These are phyloP conservation scores for Fopius arisanus DNA, from an alignment of 1,140 invertebrate species.

Conservation along the genomic window DNA sequence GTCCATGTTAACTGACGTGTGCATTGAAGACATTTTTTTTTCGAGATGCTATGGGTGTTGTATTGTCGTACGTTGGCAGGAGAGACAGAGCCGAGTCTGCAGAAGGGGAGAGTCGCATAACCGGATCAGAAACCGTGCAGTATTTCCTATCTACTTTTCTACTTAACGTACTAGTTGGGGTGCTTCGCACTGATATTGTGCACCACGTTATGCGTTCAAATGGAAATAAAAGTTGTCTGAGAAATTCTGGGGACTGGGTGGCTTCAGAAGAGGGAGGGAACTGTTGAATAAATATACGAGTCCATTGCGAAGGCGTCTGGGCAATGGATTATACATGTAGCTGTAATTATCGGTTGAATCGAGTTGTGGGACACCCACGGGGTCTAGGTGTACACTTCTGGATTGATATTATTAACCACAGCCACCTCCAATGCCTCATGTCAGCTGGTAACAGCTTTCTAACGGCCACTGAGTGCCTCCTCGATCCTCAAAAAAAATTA, in stretches of 20 bases:
- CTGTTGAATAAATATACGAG: background rate
- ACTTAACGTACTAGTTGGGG: constrained; percentile 57
- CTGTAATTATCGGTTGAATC: constrained; percentile 11
- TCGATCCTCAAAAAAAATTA: background rate
- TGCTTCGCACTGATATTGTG: constrained; percentile 46
- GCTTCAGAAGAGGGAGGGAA: background rate
- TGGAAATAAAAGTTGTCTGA: background rate
- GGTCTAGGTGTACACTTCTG: background rate
- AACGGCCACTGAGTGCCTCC: background rate
- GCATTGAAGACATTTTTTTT: no score
- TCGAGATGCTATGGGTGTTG: background rate
- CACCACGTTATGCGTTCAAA: background rate
- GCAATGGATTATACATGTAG: constrained; percentile 25
- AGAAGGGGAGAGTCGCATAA: constrained; percentile 44
- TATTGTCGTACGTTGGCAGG: constrained; percentile 32
- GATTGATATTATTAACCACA: background rate
- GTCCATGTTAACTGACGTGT: no score
- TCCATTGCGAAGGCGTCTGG: constrained; percentile 7
- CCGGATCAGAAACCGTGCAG: constrained; percentile 66
- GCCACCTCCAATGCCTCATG: background rate
- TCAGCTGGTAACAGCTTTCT: constrained; percentile 13
- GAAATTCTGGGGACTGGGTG: background rate
- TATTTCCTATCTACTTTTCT: constrained; percentile 57
- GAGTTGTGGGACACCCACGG: constrained; percentile 8
- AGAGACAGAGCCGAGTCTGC: constrained; percentile 49